Evolutionary conservation across 2,797 vertebrate species (phyloP).

Genomic region (Pseudochirops cupreus): DNA sequence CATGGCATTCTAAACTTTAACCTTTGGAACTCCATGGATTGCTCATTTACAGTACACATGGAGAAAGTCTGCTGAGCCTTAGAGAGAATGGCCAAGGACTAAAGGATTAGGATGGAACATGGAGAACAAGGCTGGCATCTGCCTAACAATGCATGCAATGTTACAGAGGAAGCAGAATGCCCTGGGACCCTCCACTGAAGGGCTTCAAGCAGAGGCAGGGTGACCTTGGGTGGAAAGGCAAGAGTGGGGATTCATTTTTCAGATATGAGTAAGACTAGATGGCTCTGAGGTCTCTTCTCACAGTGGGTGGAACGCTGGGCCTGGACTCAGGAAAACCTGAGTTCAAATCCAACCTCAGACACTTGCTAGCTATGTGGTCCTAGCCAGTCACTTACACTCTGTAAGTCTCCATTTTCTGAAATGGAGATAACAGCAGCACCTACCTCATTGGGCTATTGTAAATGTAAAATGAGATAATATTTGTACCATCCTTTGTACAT

Average conservation of each 20-base stretch:
- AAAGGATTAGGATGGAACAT: background rate
- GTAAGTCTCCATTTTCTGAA: background rate
- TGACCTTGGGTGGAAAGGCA: background rate
- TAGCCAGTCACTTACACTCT: background rate
- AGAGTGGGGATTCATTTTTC: background rate
- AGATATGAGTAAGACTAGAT: background rate
- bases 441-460: background rate
- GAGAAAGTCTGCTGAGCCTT: background rate
- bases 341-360: background rate
- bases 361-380: background rate
- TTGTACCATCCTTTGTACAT: too few relatives aligned
- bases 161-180: background rate
- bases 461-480: background rate
- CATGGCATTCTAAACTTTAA: constrained; percentile 78
- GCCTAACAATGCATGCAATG: background rate
- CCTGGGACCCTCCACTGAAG: background rate
- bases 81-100: background rate
- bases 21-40: constrained; percentile 74
- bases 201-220: background rate
- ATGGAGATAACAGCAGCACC: background rate
- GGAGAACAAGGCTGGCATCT: background rate
- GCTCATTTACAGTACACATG: background rate
- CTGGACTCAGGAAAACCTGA: background rate
- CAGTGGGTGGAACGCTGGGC: background rate
- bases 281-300: too few relatives aligned